Base-by-base conservation (phyloP, 2,888 invertebrate genomes). In the Leucozona laternaria region DNA sequence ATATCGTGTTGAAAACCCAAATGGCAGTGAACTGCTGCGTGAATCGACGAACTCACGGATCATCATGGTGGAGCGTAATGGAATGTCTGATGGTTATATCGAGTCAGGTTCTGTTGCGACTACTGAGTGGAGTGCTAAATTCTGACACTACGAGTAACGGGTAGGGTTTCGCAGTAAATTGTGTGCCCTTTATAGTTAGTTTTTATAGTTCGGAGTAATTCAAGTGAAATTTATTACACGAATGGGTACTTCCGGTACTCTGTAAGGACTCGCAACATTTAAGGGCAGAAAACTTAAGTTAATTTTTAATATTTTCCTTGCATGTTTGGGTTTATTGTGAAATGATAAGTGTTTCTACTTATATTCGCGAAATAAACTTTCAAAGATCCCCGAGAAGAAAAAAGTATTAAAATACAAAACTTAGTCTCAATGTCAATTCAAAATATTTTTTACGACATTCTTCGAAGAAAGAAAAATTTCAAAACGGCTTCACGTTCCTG, bases 1-100 rank as follows among this genome's bases (percentile, higher is more conserved):
- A 64, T 64, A 28, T 75, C 62, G 82, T 82, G 70, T 71, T 75
- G 79, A 84, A 79, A 79, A 64, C 53, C 55, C 78, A 83, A 83
- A 73, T 83, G 68, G 45, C 48, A 78, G 58, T 58, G 77, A 48
- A 82, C 77, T 81, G 40, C 34, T 76, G 53, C 48, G 25, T 71
- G 55, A 55, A 71, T 70, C 31, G 53, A 28, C 53, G 53, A 57
- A 50, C 58, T 34, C 25, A 76, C 37, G 40, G 43, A 53, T 53
- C 53, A 53, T 53, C 53, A 53, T n/a, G 25, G 53, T 53, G 15
- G 5, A 8, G 22, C 22, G 48, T 50, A 50, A 0, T 28, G 55
- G 62, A 64, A 77, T 76, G 22, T 43, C 17, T 73, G 43, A n/a
- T 60, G 31, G 7, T 7, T 1, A 25, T 17, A 55, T 70, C 25